Percentiles rank a stretch among this genome's conserved stretches.
Conservation (phyloP, 2,888 invertebrate genomes). For the Drosophila melanosoma region DNA sequence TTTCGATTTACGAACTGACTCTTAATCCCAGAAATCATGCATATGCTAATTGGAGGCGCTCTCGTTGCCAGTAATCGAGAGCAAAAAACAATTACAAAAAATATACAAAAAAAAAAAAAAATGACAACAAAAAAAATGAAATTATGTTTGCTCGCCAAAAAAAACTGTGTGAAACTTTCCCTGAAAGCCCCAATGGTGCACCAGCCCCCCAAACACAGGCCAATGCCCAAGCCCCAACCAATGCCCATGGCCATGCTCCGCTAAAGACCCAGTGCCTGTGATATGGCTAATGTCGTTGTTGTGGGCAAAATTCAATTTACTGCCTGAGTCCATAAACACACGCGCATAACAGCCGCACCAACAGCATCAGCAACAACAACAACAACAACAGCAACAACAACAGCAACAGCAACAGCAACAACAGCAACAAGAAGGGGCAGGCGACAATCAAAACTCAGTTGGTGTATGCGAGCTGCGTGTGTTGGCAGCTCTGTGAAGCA, state of each 20-base stretch:
- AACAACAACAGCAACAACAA: slow-evolving; percentile 5
- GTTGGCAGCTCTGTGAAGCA: slow-evolving; percentile 73
- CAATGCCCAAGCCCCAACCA: slow-evolving; percentile 12
- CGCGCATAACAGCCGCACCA: slow-evolving; percentile 34
- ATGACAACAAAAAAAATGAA: not conserved
- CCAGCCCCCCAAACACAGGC: not conserved
- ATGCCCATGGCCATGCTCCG: slow-evolving; percentile 25
- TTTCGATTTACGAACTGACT: slow-evolving; percentile 15
- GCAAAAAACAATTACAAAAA: slow-evolving; percentile 7
- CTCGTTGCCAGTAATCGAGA: slow-evolving; percentile 34
- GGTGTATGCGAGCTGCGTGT: slow-evolving; percentile 51
- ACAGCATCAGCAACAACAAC: slow-evolving; percentile 21
- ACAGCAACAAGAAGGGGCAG: slow-evolving; percentile 27
- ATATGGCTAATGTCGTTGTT: slow-evolving; percentile 77
- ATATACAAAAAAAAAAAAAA: not conserved
- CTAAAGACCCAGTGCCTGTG: slow-evolving; percentile 32
- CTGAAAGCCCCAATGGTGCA: slow-evolving; percentile 4
- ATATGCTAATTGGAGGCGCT: slow-evolving; percentile 57
- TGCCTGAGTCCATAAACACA: slow-evolving; percentile 73
- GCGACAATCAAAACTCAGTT: slow-evolving; percentile 49
- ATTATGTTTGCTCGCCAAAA: slow-evolving; percentile 10
- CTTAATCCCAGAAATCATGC: slow-evolving; percentile 39
- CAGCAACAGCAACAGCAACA: slow-evolving; percentile 21
- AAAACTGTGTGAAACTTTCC: slow-evolving; percentile 31
- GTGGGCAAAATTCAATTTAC: slow-evolving; percentile 80